Conservation (phyloP, 2,797 vertebrate species). For the Thalassophryne amazonica region DNA sequence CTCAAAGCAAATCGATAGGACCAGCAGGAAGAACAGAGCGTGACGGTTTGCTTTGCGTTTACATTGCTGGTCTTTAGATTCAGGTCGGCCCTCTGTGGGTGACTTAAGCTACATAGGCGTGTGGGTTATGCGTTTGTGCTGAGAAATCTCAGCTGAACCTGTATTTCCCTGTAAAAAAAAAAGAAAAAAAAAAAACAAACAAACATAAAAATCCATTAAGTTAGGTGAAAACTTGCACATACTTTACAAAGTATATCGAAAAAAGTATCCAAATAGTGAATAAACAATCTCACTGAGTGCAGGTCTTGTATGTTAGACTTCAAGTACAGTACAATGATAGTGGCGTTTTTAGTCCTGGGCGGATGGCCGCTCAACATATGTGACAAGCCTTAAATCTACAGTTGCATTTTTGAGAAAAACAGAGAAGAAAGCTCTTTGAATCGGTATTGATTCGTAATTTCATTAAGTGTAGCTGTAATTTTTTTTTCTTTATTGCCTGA, state of each 20-base stretch:
- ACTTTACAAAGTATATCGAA: constrained; percentile 38
- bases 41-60: no score
- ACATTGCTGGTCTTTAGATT: not conserved
- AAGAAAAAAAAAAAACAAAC: constrained; percentile 60
- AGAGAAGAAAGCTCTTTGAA: constrained; percentile 59
- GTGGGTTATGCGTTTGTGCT: constrained; percentile 21
- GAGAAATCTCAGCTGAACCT: constrained; percentile 57
- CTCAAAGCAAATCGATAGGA: no score
- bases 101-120: constrained; percentile 22
- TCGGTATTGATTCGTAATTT: no score
- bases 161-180: constrained; percentile 37
- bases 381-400: no score
- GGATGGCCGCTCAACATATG: constrained; percentile 67
- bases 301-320: constrained; percentile 23
- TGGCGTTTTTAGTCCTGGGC: constrained; percentile 24
- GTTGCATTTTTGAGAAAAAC: no score
- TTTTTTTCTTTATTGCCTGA: constrained; percentile 23
- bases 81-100: not conserved
- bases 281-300: constrained; percentile 3
- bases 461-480: no score
- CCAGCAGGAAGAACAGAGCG: no score
- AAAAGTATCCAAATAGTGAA: constrained; percentile 45
- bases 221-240: constrained; percentile 7
- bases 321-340: constrained; percentile 60
- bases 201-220: constrained; percentile 25